Evolutionary conservation across 1,140 invertebrate species (phyloP).

Genomic region (Cydia strobilella): DNA sequence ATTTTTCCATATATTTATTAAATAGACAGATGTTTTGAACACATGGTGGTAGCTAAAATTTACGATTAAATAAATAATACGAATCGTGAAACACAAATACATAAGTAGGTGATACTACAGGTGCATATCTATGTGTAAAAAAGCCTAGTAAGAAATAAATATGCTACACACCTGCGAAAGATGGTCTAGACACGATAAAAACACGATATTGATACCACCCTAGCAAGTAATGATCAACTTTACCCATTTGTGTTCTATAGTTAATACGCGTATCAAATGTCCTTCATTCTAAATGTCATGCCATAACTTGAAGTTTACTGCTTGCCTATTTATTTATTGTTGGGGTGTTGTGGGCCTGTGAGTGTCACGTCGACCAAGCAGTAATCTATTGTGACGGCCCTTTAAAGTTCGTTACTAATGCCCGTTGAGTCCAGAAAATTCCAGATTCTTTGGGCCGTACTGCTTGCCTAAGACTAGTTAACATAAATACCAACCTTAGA

Average conservation of each 20-base stretch:
- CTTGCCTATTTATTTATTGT: no score
- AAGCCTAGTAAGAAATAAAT: neutral
- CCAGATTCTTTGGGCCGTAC: no score
- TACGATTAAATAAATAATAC: no score
- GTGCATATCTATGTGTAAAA: neutral
- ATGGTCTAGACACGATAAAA: neutral
- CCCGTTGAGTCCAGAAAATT: no score
- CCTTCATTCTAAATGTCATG: slow-evolving; percentile 26
- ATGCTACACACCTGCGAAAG: slow-evolving; percentile 13
- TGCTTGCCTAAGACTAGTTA: slow-evolving; percentile 16
- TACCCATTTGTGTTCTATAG: neutral
- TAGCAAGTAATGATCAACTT: neutral
- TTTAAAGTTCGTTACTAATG: no score
- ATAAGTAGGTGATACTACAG: neutral
- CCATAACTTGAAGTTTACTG: neutral
- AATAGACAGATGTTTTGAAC: no score
- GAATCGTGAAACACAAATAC: neutral
- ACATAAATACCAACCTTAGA: slow-evolving; percentile 7
- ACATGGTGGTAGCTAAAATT: no score
- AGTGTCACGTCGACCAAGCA: no score
- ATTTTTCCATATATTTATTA: no score
- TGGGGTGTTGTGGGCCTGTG: no score
- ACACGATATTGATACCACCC: neutral
- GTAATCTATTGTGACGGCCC: no score
- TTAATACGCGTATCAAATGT: neutral